Evolutionary conservation across 1,140 invertebrate genomes (phyloP).

Genomic region (Reticulitermes speratus): DNA sequence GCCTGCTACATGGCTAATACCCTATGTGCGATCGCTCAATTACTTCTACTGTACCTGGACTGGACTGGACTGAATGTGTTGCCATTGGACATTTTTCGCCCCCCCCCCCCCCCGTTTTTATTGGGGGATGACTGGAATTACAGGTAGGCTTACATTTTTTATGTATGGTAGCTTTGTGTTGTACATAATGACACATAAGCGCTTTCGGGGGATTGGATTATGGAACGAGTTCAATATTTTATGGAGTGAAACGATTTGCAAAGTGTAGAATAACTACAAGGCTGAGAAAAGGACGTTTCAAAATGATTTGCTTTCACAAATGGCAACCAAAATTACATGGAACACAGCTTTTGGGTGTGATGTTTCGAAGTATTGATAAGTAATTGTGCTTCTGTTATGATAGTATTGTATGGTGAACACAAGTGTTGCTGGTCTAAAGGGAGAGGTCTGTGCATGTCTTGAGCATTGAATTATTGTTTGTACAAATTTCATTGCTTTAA

Average conservation of each 20-base stretch:
- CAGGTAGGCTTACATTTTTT: background rate
- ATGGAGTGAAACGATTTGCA: background rate
- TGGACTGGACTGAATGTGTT: background rate
- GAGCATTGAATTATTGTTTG: too few species aligned
- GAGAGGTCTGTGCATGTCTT: too few species aligned
- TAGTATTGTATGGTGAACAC: background rate
- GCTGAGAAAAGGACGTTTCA: too few species aligned
- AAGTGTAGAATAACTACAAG: background rate
- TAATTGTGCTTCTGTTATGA: background rate
- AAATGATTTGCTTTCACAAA: too few species aligned
- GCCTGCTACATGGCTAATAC: background rate
- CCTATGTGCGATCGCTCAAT: conserved; percentile 22
- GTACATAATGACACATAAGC: background rate
- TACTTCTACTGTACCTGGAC: conserved; percentile 14
- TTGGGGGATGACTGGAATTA: background rate
- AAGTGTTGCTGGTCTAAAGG: background rate
- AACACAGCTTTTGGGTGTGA: background rate
- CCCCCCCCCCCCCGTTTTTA: background rate
- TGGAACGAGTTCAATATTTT: background rate
- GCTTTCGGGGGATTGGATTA: background rate
- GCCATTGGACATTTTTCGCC: background rate
- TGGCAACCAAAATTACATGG: too few species aligned
- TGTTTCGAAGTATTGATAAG: background rate
- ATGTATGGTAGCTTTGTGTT: background rate
- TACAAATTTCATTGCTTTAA: too few species aligned